A percentile compares a stretch with the other conserved stretches of the same genome.
These are phyloP conservation scores for Lasioglossum leucozonium DNA, from an alignment of 2,888 invertebrate species.

Conservation along the genomic window DNA sequence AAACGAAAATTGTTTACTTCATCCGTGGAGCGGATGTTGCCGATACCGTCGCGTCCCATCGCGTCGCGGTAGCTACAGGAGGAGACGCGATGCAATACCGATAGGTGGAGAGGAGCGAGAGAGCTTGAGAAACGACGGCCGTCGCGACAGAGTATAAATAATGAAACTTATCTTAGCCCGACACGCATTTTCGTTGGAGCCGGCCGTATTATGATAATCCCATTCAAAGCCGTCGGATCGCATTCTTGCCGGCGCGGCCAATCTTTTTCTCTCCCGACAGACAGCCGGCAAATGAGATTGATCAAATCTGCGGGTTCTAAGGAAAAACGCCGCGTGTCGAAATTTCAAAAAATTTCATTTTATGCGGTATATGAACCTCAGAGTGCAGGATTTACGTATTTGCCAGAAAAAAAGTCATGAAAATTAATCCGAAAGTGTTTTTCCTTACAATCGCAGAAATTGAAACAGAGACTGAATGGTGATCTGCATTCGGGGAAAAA, in stretches of 20 bases:
- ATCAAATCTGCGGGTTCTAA: too few relatives aligned
- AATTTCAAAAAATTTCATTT: too few relatives aligned
- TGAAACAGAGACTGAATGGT: too few relatives aligned
- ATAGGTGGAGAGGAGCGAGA: neutral
- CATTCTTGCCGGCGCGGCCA: conserved; percentile 38
- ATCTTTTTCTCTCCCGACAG: conserved; percentile 17
- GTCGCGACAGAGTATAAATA: conserved; percentile 27
- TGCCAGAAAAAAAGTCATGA: too few relatives aligned
- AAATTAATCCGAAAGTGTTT: too few relatives aligned
- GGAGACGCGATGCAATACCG: neutral
- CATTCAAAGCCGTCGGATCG: conserved; percentile 41
- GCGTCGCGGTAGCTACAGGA: neutral
- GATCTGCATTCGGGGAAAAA: too few relatives aligned
- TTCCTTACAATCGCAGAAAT: too few relatives aligned
- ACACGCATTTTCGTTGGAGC: conserved; percentile 34
- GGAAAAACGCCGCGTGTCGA: too few relatives aligned
- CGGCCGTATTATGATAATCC: conserved; percentile 53
- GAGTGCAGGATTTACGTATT: too few relatives aligned
- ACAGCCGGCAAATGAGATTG: neutral
- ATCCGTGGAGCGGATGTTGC: neutral
- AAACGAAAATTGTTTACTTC: conserved; percentile 1
- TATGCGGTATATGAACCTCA: too few relatives aligned
- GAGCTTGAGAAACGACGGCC: conserved; percentile 20
- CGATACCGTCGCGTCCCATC: neutral
- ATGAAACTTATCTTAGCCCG: conserved; percentile 33